Base-by-base conservation (phyloP, 1,140 invertebrate genomes). In the Drosophila novamexicana region DNA sequence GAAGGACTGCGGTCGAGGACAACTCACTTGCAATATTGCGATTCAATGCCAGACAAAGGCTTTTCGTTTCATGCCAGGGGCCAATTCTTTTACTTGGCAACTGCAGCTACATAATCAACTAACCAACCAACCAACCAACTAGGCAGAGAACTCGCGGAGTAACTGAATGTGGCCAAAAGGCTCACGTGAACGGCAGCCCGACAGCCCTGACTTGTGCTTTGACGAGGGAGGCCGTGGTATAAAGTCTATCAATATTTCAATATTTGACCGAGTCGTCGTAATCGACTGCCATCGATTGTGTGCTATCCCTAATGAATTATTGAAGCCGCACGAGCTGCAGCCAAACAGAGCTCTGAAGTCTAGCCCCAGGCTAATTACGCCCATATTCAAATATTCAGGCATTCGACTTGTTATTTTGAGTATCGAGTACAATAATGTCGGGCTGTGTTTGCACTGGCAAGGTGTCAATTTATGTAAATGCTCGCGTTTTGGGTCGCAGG, bases 401-500 rank as follows among this genome's bases (percentile, higher is more conserved):
- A 52, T n/a, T 50, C 22, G 47, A 29, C 22, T 40, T 12, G 6
- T 14, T 40, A 1, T 16, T 22, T 16, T 22, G 12, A 6, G n/a
- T 42, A 12, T 39, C 34, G 36, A 22, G 8, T 52, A 14, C 9
- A 29, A 58, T 52, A 64, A 59, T 68, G 16, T 50, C 22, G 36
- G 14, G 47, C 37, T 12, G 12, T 53, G 49, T 66, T 50, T 50
- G 53, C 52, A 10, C 62, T 39, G 64, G 47, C 68, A 39, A 67
- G 76, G 84, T 89, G 83, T 88, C 83, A 75, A 83, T 77, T 86
- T 79, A 79, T 71, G 73, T 74, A 83, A 83, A 83, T 79, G 36
- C 32, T 59, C 39, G 32, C 54, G 52, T 34, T 58, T 49, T 12
- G 42, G 53, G 22, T 5, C 12, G 22, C 12, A 50, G n/a, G 10